These are phyloP conservation scores for Drosophila pseudotakahashii DNA, from an alignment of 2,888 invertebrate species.

Conservation along the genomic window DNA sequence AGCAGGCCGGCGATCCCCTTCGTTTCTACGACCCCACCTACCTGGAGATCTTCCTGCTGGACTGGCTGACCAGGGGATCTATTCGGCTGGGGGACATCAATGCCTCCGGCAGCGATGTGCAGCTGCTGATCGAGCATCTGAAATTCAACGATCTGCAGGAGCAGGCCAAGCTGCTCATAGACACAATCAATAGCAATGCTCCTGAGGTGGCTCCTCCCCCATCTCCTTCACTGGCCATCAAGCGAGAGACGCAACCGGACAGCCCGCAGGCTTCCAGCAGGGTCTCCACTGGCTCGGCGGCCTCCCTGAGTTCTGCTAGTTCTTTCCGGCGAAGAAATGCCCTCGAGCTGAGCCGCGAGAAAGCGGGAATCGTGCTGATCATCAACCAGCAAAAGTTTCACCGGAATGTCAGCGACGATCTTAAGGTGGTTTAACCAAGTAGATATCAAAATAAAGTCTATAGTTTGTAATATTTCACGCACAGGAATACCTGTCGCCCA, in stretches of 20 bases:
- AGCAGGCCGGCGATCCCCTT: slow-evolving; percentile 52
- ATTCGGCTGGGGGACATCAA: slow-evolving; percentile 69
- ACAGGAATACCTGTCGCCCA: slow-evolving; percentile 67
- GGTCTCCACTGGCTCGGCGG: background rate
- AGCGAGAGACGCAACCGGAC: background rate
- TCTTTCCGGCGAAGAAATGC: slow-evolving; percentile 29
- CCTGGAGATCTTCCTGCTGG: slow-evolving; percentile 81
- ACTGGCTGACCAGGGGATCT: slow-evolving; percentile 77
- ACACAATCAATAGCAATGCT: slow-evolving; percentile 64
- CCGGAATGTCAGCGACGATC: slow-evolving; percentile 59
- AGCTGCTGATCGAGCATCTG: slow-evolving; percentile 75
- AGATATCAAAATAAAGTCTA: background rate
- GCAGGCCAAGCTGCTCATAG: slow-evolving; percentile 65
- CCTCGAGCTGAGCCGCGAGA: slow-evolving; percentile 61
- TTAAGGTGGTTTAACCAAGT: slow-evolving; percentile 53
- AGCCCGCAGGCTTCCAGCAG: slow-evolving; percentile 4
- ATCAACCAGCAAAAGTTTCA: slow-evolving; percentile 81
- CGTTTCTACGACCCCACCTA: slow-evolving; percentile 75
- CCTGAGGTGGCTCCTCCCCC: background rate
- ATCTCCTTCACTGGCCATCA: background rate
- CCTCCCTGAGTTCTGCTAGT: background rate
- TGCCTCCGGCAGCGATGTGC: slow-evolving; percentile 68
- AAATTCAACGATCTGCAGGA: slow-evolving; percentile 73
- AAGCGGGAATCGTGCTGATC: slow-evolving; percentile 80
- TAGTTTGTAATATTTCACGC: background rate